These are phyloP conservation scores for Drosophila birchii DNA, from an alignment of 2,888 invertebrate genomes.

Conservation along the genomic window DNA sequence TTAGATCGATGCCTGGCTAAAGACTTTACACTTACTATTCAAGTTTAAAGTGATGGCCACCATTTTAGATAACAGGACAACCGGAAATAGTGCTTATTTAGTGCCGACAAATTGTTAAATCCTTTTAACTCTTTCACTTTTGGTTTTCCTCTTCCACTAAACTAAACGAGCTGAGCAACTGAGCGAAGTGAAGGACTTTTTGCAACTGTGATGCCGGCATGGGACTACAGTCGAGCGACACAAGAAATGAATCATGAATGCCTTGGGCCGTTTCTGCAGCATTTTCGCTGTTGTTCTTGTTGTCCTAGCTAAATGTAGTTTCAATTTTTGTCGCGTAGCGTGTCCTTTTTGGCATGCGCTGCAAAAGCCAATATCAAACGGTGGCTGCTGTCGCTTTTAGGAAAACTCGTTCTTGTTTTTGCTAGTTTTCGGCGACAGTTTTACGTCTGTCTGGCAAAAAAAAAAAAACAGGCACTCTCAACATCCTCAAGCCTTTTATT, in stretches of 20 bases:
- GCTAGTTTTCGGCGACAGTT: conserved; percentile 44
- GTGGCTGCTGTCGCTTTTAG: conserved; percentile 18
- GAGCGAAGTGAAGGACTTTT: conserved; percentile 32
- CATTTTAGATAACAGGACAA: conserved; percentile 43
- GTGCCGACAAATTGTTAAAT: conserved; percentile 20
- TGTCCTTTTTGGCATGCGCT: conserved; percentile 61
- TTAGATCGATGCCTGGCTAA: conserved; percentile 1
- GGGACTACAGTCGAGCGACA: conserved; percentile 29
- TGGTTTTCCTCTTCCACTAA: conserved; percentile 23
- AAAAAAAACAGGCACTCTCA: background rate
- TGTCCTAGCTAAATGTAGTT: conserved; percentile 42
- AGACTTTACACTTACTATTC: conserved; percentile 68
- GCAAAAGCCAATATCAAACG: conserved; percentile 44
- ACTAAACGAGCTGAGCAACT: conserved; percentile 59
- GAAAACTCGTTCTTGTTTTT: conserved; percentile 9
- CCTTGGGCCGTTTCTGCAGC: conserved; percentile 12
- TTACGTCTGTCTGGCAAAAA: conserved; percentile 47
- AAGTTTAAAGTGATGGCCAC: conserved; percentile 71
- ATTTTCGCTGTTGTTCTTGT: background rate
- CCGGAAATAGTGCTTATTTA: conserved; percentile 2
- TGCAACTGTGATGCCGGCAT: conserved; percentile 22
- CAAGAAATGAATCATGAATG: conserved; percentile 23
- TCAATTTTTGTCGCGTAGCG: conserved; percentile 61
- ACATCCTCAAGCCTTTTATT: conserved; percentile 7
- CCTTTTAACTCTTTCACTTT: background rate